Conservation (phyloP, 1,140 invertebrate genomes). For the Temnothorax curvispinosus region DNA sequence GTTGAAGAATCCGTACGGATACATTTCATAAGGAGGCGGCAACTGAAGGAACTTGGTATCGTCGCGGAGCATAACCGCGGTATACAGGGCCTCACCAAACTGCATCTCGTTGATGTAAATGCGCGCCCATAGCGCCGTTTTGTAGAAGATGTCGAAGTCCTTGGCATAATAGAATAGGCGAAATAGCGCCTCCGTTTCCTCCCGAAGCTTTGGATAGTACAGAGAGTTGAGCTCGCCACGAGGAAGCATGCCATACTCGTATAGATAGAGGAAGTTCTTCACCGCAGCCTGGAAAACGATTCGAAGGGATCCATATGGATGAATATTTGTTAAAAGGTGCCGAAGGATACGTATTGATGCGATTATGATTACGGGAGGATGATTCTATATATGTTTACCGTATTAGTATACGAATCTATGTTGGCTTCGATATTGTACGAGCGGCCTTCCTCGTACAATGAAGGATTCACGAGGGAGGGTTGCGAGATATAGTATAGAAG, state of each 20-base stretch:
- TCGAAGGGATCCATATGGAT: not conserved
- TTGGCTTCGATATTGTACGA: slow-evolving; percentile 87
- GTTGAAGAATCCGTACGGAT: slow-evolving; percentile 88
- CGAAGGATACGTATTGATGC: not conserved
- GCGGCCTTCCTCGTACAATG: slow-evolving; percentile 85
- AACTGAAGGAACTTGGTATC: slow-evolving; percentile 87
- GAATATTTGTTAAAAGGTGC: not conserved
- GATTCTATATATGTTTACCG: slow-evolving; percentile 69
- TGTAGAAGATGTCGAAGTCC: slow-evolving; percentile 88
- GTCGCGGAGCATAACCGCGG: slow-evolving; percentile 87
- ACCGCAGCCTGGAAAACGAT: slow-evolving; percentile 76
- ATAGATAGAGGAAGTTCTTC: slow-evolving; percentile 77
- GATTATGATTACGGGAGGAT: too few species aligned
- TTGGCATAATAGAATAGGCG: slow-evolving; percentile 88
- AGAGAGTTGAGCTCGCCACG: slow-evolving; percentile 87
- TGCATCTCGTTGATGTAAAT: slow-evolving; percentile 87
- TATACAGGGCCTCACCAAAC: slow-evolving; percentile 87
- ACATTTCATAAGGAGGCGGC: slow-evolving; percentile 88
- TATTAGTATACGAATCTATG: slow-evolving; percentile 83
- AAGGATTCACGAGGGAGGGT: slow-evolving; percentile 83
- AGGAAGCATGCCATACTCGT: slow-evolving; percentile 83
- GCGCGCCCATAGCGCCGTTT: slow-evolving; percentile 87
- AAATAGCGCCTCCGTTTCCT: slow-evolving; percentile 86
- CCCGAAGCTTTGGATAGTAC: slow-evolving; percentile 84
- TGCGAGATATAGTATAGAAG: slow-evolving; percentile 88